phyloP scores from a whole-genome alignment of 2,113 vertebrate species.

The Speoplatyrhinus poulsoni region DNA sequence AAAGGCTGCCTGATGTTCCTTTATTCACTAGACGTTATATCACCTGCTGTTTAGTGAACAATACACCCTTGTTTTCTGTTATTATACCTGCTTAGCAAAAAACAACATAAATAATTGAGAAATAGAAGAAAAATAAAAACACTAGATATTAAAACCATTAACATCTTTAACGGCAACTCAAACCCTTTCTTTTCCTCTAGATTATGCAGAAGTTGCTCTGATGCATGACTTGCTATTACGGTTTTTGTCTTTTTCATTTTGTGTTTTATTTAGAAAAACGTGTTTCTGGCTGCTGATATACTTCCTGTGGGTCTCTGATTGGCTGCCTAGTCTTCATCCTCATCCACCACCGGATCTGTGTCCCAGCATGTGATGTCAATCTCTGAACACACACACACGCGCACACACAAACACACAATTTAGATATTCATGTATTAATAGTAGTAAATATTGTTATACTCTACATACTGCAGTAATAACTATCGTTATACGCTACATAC shows the following conservation, averaged over 20 bases:
- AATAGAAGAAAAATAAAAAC: conserved; percentile 63
- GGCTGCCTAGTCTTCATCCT: conserved; percentile 83
- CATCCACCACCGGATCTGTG: conserved; percentile 89
- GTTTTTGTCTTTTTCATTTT: conserved; percentile 37
- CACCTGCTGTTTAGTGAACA: conserved; percentile 38
- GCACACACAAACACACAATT: neutral
- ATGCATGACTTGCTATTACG: conserved; percentile 70
- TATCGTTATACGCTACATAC: neutral
- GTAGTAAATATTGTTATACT: too few relatives aligned
- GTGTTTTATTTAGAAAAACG: conserved; percentile 49
- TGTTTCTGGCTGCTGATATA: conserved; percentile 63
- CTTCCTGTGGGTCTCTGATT: conserved; percentile 56
- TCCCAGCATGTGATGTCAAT: conserved; percentile 99
- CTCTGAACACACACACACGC: conserved; percentile 73
- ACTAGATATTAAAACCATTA: conserved; percentile 46
- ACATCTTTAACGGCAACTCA: conserved; percentile 66
- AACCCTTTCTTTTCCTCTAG: conserved; percentile 66
- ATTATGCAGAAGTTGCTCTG: conserved; percentile 69
- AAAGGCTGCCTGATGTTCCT: too few relatives aligned
- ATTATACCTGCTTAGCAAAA: conserved; percentile 67
- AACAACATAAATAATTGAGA: conserved; percentile 43
- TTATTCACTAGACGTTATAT: too few relatives aligned
- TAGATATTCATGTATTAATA: too few relatives aligned
- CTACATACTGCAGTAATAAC: too few relatives aligned
- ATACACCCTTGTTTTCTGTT: conserved; percentile 31